Evolutionary conservation across 2,888 invertebrate genomes (phyloP).

Genomic region (Microctonus aethiopoides): DNA sequence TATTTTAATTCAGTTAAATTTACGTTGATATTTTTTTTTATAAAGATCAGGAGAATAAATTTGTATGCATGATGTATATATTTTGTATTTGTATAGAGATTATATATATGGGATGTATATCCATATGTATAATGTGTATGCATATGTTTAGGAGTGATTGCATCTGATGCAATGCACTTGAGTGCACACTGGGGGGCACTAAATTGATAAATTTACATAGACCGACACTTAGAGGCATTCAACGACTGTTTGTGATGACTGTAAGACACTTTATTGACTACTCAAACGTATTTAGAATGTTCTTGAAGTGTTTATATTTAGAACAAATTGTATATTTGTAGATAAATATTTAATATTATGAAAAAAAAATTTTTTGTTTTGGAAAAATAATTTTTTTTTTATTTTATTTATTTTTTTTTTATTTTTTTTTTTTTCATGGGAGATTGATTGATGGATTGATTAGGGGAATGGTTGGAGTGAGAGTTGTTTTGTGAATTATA

Average conservation of each 20-base stretch:
- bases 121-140: neutral
- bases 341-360: too few species aligned
- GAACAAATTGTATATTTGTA: neutral
- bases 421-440: neutral
- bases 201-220: slow-evolving; percentile 65
- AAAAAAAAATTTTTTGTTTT: neutral
- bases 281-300: slow-evolving; percentile 10
- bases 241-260: neutral
- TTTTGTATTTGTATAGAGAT: too few species aligned
- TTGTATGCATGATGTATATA: slow-evolving; percentile 26
- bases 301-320: neutral
- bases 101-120: too few species aligned
- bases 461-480: neutral
- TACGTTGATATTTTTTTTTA: neutral
- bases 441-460: neutral
- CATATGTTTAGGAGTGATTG: slow-evolving; percentile 25
- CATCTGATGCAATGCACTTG: slow-evolving; percentile 34
- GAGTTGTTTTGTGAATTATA: neutral
- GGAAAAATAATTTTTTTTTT: slow-evolving; percentile 8
- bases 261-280: slow-evolving; percentile 1
- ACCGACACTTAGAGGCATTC: slow-evolving; percentile 38
- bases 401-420: neutral
- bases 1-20: too few species aligned
- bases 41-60: slow-evolving; percentile 15
- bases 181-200: slow-evolving; percentile 46